These are phyloP conservation scores for Chondrosia reniformis DNA, from an alignment of 37 sponge, comb jelly and placozoan genomes.

Conservation along the genomic window DNA sequence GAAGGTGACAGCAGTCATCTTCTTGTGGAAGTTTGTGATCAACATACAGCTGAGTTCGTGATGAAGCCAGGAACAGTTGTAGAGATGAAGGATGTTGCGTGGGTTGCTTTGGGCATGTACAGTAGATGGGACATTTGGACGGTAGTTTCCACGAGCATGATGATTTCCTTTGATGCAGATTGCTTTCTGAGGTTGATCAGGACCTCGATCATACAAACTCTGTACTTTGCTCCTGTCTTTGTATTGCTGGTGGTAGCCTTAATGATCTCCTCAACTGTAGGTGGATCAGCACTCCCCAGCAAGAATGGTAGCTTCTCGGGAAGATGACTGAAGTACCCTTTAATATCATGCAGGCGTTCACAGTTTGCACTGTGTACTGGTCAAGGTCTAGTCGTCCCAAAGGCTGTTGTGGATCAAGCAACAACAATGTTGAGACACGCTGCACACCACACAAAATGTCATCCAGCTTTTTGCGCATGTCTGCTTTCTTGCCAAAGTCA, in stretches of 20 bases:
- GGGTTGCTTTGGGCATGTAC: conserved; percentile 14
- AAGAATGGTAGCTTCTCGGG: conserved; percentile 1
- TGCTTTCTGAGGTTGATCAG: conserved; percentile 8
- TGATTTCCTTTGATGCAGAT: neutral
- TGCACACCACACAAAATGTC: conserved; percentile 21
- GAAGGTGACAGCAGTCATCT: neutral
- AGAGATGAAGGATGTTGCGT: conserved; percentile 12
- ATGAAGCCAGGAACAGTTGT: conserved; percentile 27
- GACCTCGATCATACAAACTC: conserved; percentile 5
- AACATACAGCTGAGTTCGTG: neutral
- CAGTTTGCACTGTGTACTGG: too few species aligned
- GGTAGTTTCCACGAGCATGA: neutral
- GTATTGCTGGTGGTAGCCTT: neutral
- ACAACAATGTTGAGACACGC: conserved; percentile 29
- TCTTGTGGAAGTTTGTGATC: neutral
- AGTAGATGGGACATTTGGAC: conserved; percentile 9
- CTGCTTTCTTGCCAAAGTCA: neutral
- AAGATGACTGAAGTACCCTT: conserved; percentile 21
- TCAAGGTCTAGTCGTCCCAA: neutral
- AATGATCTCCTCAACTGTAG: neutral
- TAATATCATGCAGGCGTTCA: conserved; percentile 26
- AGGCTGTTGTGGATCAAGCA: conserved; percentile 9
- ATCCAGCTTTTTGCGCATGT: neutral
- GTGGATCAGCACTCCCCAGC: neutral
- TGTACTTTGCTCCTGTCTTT: neutral